Conservation (phyloP, 2,797 vertebrate species). For the Cryptoblepharus egeriae region DNA sequence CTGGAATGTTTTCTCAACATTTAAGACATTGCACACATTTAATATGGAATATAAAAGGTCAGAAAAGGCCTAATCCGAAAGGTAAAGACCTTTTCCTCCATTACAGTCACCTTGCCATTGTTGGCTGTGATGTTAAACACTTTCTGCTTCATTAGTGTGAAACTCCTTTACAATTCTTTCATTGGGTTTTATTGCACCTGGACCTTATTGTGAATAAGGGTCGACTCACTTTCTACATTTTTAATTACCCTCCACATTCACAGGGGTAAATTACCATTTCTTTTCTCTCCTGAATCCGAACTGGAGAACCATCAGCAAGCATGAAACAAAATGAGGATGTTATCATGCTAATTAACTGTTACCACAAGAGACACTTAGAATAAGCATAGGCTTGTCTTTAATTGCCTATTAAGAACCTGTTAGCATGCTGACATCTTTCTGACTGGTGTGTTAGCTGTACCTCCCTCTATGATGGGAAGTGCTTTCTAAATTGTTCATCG, state of each 20-base stretch:
- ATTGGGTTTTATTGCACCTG: conserved; percentile 25
- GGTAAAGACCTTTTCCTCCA: conserved; percentile 1
- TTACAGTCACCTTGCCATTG: conserved; percentile 49
- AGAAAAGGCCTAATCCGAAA: conserved; percentile 23
- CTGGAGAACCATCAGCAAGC: conserved; percentile 28
- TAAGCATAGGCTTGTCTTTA: conserved; percentile 45
- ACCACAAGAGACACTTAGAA: conserved; percentile 29
- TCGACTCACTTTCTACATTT: conserved; percentile 46
- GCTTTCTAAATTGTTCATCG: conserved; percentile 26
- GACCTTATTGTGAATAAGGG: conserved; percentile 28
- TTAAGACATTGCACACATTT: conserved; percentile 24
- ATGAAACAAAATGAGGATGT: conserved; percentile 47
- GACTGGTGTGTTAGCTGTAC: conserved; percentile 32
- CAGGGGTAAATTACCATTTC: conserved; percentile 36
- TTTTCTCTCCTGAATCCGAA: conserved; percentile 40
- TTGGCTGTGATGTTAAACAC: conserved; percentile 43
- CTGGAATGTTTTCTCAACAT: conserved; percentile 40
- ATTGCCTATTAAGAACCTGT: conserved; percentile 39
- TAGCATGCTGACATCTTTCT: conserved; percentile 33
- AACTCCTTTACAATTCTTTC: conserved; percentile 7
- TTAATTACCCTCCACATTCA: conserved; percentile 35
- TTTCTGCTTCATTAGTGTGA: conserved; percentile 9
- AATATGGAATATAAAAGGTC: conserved; percentile 29
- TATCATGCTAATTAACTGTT: conserved; percentile 43
- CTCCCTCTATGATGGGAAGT: background rate